A percentile compares a stretch with the other conserved stretches of the same genome.
Conservation (phyloP, 2,888 invertebrate species). For the Rhagonycha fulva region DNA sequence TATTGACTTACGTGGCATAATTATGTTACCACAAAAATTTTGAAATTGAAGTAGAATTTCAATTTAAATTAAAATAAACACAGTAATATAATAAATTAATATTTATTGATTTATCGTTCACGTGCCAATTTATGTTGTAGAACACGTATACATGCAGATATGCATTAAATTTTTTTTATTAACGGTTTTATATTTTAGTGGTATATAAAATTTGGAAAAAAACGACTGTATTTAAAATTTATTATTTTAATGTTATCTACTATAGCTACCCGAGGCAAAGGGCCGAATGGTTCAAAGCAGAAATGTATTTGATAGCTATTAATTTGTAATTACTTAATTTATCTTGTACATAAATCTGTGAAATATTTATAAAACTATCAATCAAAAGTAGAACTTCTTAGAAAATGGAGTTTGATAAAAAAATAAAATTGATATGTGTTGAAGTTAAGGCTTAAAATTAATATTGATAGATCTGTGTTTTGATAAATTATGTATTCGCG, state of each 20-base stretch:
- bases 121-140: not conserved
- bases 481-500: not conserved
- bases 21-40: not conserved
- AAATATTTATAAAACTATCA: not conserved
- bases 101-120: not conserved
- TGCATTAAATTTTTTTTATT: not conserved
- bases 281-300: too few species aligned
- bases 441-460: not conserved
- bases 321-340: too few species aligned
- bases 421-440: not conserved
- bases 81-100: not conserved
- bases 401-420: not conserved
- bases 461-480: not conserved
- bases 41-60: not conserved
- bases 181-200: not conserved
- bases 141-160: not conserved
- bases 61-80: not conserved
- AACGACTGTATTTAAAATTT: not conserved
- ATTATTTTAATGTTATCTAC: too few species aligned
- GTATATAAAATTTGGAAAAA: not conserved
- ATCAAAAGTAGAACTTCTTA: not conserved
- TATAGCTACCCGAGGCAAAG: too few species aligned
- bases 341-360: not conserved
- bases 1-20: not conserved
- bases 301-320: too few species aligned